phyloP scores from a whole-genome alignment of 2,797 vertebrate species.

The Apodemus agrarius region DNA sequence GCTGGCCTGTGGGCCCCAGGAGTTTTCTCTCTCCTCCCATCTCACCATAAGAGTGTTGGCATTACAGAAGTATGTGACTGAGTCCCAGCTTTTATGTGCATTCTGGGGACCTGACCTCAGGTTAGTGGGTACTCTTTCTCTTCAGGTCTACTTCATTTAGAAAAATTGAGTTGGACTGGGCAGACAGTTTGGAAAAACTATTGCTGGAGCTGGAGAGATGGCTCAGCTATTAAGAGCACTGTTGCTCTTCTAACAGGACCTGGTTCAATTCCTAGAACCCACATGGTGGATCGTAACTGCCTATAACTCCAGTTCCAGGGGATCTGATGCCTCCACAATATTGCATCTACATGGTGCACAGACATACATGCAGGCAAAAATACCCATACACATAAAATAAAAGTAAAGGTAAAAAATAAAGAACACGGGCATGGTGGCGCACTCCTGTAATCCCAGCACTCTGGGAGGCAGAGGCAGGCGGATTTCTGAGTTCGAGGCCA shows the following conservation, averaged over 20 bases:
- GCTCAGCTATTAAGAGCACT: not conserved
- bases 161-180: not conserved
- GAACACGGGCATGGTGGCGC: no score
- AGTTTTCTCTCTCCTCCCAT: not conserved
- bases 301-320: not conserved
- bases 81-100: not conserved
- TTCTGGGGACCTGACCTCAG: not conserved
- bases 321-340: not conserved
- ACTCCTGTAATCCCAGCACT: no score
- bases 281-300: not conserved
- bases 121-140: not conserved
- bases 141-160: conserved; percentile 37
- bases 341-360: not conserved
- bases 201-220: not conserved
- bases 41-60: not conserved
- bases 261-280: not conserved
- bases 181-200: conserved; percentile 40
- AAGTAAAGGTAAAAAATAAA: not conserved
- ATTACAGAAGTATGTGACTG: not conserved
- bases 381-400: not conserved
- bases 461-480: no score
- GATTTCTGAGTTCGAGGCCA: no score
- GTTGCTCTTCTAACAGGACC: not conserved
- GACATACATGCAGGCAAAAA: not conserved
- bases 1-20: not conserved